Evolutionary conservation across 2,888 invertebrate species (phyloP), one percentile per base, ranked within the genome.

Genomic region (Polymixis lichenea): DNA sequence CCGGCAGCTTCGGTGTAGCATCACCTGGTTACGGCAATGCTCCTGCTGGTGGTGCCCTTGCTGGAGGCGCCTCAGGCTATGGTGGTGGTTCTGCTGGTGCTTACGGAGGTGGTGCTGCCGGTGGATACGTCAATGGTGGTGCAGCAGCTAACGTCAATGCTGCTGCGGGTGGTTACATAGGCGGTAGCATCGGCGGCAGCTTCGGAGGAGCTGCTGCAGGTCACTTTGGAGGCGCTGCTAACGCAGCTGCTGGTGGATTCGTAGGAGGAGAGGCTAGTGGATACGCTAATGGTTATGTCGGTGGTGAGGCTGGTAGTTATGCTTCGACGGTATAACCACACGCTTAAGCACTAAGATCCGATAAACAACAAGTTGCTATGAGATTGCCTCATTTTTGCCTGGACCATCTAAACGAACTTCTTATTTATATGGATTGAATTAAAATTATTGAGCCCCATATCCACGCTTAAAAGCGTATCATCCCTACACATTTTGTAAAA

Each of bases 351-450:
- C 7, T 19, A 64, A 58, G 0, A 51, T 49, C 28, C 7, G 6
- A 11, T 49, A 51, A 28, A 67, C 19, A 65, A 60, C 19, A 32
- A 53, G 8, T 62, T 55, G 49, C 53, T 13, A 28, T 46, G 46
- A 71, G 53, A 67, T 71, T 64, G 74, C 49, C n/a, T 55, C 22
- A 28, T 53, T 15, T 58, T 9, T 66, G 61, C 28, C 46, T 56
- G 49, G 68, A 69, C 43, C 43, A 56, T 28, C 53, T 65, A 58
- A 72, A 66, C 15, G 43, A 53, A 69, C 38, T 51, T 11, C 25
- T 51, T 17, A 28, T 73, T 62, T 25, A 22, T 61, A 43, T 56
- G 43, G 15, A 61, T 61, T 62, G 51, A n/a, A 38, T 67, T 25
- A 25, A 38, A 70, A 74, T 66, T 70, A 38, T 49, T 49, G 17